Conservation (phyloP, 2,113 vertebrate genomes). For the Fulmarus glacialis region DNA sequence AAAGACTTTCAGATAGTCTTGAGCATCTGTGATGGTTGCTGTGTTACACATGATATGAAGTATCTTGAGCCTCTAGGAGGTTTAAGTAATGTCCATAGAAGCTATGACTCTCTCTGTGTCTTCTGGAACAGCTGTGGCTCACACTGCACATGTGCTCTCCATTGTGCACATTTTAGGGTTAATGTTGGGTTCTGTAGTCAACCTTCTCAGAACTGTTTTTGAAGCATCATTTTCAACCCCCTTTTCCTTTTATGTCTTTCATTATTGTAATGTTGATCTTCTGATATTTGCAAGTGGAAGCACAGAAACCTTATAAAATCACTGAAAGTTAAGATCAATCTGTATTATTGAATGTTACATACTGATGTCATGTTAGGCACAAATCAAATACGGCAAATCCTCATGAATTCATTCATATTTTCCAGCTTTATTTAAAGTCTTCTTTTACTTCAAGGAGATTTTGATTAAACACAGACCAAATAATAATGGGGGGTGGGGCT, state of each 20-base stretch:
- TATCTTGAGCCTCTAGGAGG: not conserved
- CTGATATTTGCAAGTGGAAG: not conserved
- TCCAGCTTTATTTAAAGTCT: not conserved
- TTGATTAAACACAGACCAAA: not conserved
- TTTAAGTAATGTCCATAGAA: not conserved
- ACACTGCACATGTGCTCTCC: fast-evolving
- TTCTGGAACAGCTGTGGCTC: not conserved
- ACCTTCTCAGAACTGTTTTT: not conserved
- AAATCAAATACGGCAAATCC: not conserved
- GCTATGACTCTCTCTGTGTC: not conserved
- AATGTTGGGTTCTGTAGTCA: not conserved
- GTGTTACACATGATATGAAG: not conserved
- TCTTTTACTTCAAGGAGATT: not conserved
- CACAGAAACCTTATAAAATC: not conserved
- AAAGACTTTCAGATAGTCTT: not conserved
- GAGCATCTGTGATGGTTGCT: not conserved
- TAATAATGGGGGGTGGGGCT: not conserved
- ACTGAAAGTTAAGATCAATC: not conserved
- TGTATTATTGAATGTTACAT: not conserved
- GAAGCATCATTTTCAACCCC: not conserved
- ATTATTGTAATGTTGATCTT: not conserved
- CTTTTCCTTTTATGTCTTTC: not conserved
- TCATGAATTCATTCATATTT: not conserved
- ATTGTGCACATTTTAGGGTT: not conserved
- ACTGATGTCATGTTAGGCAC: not conserved